These are phyloP conservation scores for Aspidoscelis tigris DNA, from an alignment of 2,113 vertebrate genomes.

Conservation along the genomic window DNA sequence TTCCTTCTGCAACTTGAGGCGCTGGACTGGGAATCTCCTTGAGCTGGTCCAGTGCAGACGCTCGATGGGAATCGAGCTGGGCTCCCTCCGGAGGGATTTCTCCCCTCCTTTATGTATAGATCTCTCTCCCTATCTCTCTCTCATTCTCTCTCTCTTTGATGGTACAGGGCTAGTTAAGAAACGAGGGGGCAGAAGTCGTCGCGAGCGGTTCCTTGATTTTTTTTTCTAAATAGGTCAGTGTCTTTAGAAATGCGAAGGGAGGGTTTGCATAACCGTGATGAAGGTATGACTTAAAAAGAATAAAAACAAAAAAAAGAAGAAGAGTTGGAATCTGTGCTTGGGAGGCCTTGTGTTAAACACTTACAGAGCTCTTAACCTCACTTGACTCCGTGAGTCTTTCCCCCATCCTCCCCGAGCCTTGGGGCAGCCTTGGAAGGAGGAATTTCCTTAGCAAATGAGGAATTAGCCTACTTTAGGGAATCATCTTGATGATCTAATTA, in stretches of 20 bases:
- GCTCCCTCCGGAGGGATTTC: not conserved
- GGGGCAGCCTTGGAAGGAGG: conserved; percentile 46
- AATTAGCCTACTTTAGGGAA: conserved; percentile 45
- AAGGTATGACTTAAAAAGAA: not conserved
- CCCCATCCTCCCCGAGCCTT: conserved; percentile 20
- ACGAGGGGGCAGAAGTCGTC: not conserved
- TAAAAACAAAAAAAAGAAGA: not conserved
- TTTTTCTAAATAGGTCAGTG: conserved; percentile 54
- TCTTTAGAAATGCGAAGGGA: conserved; percentile 13
- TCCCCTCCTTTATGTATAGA: not conserved
- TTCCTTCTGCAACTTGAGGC: no score
- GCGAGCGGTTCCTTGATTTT: not conserved
- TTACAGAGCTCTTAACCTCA: not conserved
- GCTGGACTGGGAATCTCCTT: no score
- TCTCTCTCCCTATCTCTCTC: not conserved
- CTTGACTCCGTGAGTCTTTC: not conserved
- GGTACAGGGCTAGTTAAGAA: not conserved
- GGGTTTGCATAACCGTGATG: conserved; percentile 17
- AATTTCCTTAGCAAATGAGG: conserved; percentile 48
- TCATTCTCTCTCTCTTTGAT: not conserved
- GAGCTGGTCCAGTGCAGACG: no score
- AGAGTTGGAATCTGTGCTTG: not conserved
- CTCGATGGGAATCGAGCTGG: no score
- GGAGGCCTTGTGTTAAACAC: not conserved
- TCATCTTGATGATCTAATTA: conserved; percentile 50